phyloP scores from a whole-genome alignment of 2,888 invertebrate genomes.

The Sthenelais limicola region DNA sequence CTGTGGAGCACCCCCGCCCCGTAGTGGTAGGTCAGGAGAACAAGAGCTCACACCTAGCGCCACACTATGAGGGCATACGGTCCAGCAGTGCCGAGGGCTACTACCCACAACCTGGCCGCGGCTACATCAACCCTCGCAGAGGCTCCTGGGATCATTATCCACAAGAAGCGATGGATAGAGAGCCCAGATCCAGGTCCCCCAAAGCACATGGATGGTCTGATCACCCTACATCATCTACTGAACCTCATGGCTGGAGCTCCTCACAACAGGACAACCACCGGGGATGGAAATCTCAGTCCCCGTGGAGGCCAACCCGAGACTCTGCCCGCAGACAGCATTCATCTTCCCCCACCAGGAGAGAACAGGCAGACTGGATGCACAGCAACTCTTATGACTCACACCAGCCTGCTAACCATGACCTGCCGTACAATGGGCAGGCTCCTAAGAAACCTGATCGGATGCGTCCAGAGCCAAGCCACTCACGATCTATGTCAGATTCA shows the following conservation, averaged over 20 bases:
- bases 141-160: constrained; percentile 9
- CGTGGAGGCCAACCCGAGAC: neutral
- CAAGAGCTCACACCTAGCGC: neutral
- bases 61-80: neutral
- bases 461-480: too few relatives aligned
- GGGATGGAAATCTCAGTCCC: neutral
- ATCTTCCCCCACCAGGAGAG: neutral
- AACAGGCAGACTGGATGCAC: constrained; percentile 13
- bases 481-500: too few relatives aligned
- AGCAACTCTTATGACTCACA: neutral
- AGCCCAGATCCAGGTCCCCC: neutral
- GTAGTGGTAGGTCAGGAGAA: too few relatives aligned
- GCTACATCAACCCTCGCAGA: constrained; percentile 10
- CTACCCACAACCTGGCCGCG: neutral
- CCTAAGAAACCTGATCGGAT: too few relatives aligned
- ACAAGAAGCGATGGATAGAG: neutral
- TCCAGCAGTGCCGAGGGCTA: constrained; percentile 30
- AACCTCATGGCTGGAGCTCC: constrained; percentile 22
- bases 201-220: constrained; percentile 30
- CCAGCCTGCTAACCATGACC: too few relatives aligned
- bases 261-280: neutral
- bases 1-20: neutral
- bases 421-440: too few relatives aligned
- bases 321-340: neutral
- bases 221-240: neutral